A percentile compares a stretch with the other conserved stretches of the same genome.
Evolutionary conservation across 2,888 invertebrate species (phyloP).

Genomic region (Pseudococcus longispinus): DNA sequence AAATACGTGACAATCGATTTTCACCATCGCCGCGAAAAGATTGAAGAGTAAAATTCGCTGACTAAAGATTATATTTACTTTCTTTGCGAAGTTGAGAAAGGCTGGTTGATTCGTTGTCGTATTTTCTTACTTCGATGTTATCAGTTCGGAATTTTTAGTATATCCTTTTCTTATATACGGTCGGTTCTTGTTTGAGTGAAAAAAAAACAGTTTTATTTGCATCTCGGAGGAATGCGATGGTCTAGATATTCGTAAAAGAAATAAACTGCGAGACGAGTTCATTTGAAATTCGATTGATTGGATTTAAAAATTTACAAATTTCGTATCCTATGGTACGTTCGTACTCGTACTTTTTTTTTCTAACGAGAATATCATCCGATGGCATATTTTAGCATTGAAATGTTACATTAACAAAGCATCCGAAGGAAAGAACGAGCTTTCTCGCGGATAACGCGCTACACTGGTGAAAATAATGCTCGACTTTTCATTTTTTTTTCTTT

Average conservation of each 20-base stretch:
- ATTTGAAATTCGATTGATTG: background rate
- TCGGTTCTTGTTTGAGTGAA: background rate
- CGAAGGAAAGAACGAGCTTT: background rate
- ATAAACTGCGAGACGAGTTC: background rate
- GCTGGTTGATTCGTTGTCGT: background rate
- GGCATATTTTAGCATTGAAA: background rate
- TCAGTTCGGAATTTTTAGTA: background rate
- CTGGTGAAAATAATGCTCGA: background rate
- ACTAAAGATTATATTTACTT: constrained; percentile 31
- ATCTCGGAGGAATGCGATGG: background rate
- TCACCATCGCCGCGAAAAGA: background rate
- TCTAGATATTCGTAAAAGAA: background rate
- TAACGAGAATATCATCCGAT: background rate
- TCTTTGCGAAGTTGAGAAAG: constrained; percentile 13
- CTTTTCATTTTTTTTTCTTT: constrained; percentile 1
- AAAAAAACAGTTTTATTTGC: background rate
- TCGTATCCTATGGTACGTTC: background rate
- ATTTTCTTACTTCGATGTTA: background rate
- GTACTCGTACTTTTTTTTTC: background rate
- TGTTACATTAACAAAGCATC: background rate
- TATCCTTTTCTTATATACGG: background rate
- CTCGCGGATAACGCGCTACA: background rate
- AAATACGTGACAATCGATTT: constrained; percentile 26
- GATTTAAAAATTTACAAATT: background rate
- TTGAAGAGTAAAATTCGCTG: constrained; percentile 21